Evolutionary conservation across 2,888 invertebrate genomes (phyloP).

Genomic region (Scrobipalpa costella): DNA sequence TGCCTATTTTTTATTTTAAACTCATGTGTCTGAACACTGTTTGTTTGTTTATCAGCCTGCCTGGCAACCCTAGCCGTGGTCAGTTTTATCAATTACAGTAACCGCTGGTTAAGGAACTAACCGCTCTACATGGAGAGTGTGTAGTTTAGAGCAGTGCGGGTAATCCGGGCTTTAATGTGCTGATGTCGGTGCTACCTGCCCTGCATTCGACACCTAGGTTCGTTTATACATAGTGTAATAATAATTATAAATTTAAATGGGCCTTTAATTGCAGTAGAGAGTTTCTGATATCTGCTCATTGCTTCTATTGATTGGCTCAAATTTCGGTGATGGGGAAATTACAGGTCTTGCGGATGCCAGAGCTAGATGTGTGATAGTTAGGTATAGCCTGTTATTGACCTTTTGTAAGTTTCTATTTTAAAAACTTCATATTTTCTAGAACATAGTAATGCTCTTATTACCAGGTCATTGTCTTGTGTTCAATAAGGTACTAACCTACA

Average conservation of each 20-base stretch:
- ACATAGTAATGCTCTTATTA: background rate
- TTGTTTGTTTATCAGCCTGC: background rate
- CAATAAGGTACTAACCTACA: background rate
- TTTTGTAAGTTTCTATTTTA: too few relatives aligned
- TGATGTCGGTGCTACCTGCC: background rate
- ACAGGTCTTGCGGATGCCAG: too few relatives aligned
- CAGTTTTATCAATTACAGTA: constrained; percentile 1
- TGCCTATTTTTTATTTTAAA: too few relatives aligned
- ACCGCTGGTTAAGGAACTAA: background rate
- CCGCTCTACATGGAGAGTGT: background rate
- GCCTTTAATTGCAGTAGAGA: too few relatives aligned
- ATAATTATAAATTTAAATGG: too few relatives aligned
- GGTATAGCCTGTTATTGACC: too few relatives aligned
- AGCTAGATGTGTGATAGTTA: too few relatives aligned
- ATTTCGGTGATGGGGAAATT: too few relatives aligned
- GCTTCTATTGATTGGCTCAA: too few relatives aligned
- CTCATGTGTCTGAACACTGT: too few relatives aligned
- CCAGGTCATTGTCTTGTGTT: background rate
- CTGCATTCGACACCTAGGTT: background rate
- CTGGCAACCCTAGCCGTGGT: background rate
- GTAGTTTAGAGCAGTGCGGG: background rate
- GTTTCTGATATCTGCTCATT: too few relatives aligned
- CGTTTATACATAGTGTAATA: background rate
- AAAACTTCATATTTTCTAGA: background rate
- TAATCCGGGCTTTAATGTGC: constrained; percentile 11